phyloP scores from a whole-genome alignment of 1,140 invertebrate genomes.

The Heliconius himera region DNA sequence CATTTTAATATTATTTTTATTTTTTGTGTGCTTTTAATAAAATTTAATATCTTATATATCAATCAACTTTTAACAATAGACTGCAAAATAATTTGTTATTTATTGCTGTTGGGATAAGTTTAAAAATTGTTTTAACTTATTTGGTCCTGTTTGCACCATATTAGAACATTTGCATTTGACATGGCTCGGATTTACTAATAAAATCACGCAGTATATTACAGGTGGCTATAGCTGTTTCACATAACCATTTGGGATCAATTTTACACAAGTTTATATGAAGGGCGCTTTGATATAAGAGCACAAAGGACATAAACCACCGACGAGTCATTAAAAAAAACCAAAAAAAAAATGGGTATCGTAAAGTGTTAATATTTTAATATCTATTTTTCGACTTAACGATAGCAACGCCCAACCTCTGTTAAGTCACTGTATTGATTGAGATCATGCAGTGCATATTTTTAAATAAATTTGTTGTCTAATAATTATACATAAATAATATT shows the following conservation, averaged over 20 bases:
- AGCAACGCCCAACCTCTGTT: conserved; percentile 31
- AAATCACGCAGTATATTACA: conserved; percentile 11
- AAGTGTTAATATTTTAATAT: neutral
- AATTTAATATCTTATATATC: conserved; percentile 13
- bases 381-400: conserved; percentile 14
- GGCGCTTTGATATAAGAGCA: conserved; percentile 44
- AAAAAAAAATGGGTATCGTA: neutral
- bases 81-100: conserved; percentile 10
- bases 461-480: conserved; percentile 27
- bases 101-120: neutral
- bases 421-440: conserved; percentile 4
- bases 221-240: neutral
- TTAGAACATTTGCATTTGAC: conserved; percentile 1
- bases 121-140: neutral
- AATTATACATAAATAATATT: conserved; percentile 32
- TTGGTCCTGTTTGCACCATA: conserved; percentile 18
- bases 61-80: conserved; percentile 10
- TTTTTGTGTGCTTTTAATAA: neutral
- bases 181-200: conserved; percentile 41
- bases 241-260: neutral
- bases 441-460: conserved; percentile 23
- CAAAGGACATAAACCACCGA: conserved; percentile 39
- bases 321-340: too few species aligned
- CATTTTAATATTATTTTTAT: conserved; percentile 1
- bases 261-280: neutral